Evolutionary conservation across 1,140 invertebrate genomes (phyloP).

Genomic region (Drosophila dunni): DNA sequence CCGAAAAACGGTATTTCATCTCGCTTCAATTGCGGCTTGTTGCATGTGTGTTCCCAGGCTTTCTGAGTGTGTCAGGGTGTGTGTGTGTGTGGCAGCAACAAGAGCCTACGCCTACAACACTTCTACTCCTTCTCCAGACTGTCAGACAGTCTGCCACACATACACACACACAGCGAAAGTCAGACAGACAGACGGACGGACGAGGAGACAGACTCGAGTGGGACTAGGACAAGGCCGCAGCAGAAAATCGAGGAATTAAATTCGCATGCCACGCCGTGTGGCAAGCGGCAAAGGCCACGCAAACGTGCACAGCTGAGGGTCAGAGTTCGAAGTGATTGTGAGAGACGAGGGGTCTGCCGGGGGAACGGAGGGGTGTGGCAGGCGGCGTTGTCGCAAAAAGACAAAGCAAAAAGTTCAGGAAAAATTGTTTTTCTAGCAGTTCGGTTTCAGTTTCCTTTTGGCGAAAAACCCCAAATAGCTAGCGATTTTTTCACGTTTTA

Average conservation of each 20-base stretch:
- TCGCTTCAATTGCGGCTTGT: constrained; percentile 47
- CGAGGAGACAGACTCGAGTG: constrained; percentile 45
- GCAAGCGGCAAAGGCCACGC: constrained; percentile 43
- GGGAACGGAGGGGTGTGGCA: background rate
- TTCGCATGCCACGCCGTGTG: constrained; percentile 64
- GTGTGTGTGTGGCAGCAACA: constrained; percentile 15
- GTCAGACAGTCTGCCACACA: constrained; percentile 21
- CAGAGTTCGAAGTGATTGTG: background rate
- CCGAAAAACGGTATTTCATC: constrained; percentile 30
- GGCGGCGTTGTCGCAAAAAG: constrained; percentile 15
- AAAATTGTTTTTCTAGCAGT: constrained; percentile 74
- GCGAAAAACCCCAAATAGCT: constrained; percentile 46
- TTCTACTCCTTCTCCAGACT: constrained; percentile 17
- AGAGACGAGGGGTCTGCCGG: constrained; percentile 12
- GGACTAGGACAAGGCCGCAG: constrained; percentile 77
- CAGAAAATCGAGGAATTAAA: constrained; percentile 68
- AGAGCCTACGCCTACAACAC: constrained; percentile 40
- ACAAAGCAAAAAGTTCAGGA: constrained; percentile 63
- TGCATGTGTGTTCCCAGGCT: constrained; percentile 33
- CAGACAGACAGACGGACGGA: background rate
- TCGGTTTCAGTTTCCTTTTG: constrained; percentile 48
- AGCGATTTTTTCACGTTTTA: constrained; percentile 59
- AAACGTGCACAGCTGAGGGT: constrained; percentile 14
- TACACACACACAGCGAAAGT: constrained; percentile 11
- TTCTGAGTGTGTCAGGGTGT: background rate